These are phyloP conservation scores for Scatophagus argus DNA, from an alignment of 2,113 vertebrate genomes.

Conservation along the genomic window DNA sequence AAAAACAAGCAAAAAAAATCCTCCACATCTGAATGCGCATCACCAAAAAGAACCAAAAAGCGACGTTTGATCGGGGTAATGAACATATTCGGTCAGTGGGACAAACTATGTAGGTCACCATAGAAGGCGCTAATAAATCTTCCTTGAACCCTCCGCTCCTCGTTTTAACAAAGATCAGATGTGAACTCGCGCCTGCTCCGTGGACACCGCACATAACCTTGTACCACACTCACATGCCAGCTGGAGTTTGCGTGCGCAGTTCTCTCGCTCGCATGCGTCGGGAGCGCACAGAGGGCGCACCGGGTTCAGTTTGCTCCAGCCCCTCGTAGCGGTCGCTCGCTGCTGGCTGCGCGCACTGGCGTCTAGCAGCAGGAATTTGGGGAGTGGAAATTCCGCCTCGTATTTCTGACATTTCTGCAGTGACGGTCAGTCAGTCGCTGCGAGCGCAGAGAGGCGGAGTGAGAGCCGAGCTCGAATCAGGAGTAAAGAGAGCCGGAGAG, in stretches of 20 bases:
- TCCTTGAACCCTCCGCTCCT: neutral
- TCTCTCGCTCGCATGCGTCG: conserved; percentile 24
- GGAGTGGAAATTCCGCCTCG: conserved; percentile 70
- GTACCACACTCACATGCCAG: conserved; percentile 21
- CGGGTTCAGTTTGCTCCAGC: conserved; percentile 67
- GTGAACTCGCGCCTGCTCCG: conserved; percentile 11
- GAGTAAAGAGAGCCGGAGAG: conserved; percentile 28
- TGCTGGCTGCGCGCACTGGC: conserved; percentile 40
- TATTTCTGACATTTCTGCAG: conserved; percentile 53
- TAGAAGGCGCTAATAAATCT: neutral
- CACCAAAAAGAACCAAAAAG: neutral
- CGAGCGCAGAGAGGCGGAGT: conserved; percentile 26
- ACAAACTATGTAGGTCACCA: conserved; percentile 4
- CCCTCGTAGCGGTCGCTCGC: conserved; percentile 40
- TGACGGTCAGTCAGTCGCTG: conserved; percentile 36
- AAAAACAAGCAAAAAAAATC: neutral
- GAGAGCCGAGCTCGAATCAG: conserved; percentile 13
- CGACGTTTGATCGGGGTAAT: neutral
- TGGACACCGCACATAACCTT: conserved; percentile 52
- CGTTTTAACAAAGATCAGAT: conserved; percentile 5
- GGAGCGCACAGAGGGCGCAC: conserved; percentile 67
- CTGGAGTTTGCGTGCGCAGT: conserved; percentile 52
- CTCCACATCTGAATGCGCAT: neutral
- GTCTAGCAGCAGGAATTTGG: conserved; percentile 54
- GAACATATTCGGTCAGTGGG: neutral